Percentiles rank a stretch among this genome's conserved stretches.
These are phyloP conservation scores for Pogonomyrmex barbatus DNA, from an alignment of 1,140 invertebrate genomes.

Conservation along the genomic window DNA sequence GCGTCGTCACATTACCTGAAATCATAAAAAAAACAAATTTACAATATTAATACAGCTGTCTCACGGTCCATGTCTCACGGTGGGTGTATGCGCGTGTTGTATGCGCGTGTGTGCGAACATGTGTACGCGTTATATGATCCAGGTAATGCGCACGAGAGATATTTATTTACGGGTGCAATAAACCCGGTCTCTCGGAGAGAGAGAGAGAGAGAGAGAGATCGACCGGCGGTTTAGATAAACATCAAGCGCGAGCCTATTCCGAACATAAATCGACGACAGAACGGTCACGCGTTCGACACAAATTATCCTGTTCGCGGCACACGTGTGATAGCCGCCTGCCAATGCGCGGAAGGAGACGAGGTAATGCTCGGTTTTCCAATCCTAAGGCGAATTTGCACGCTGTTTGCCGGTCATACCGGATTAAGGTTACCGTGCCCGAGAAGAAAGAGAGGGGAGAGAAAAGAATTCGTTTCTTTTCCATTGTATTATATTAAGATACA, in stretches of 20 bases:
- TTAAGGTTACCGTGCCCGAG: conserved; percentile 11
- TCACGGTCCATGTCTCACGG: not conserved
- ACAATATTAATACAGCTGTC: conserved; percentile 54
- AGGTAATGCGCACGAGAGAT: conserved; percentile 33
- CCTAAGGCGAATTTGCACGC: conserved; percentile 42
- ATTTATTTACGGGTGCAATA: conserved; percentile 70
- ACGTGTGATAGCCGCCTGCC: conserved; percentile 66
- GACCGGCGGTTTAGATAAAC: conserved; percentile 72
- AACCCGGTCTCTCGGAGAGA: conserved; percentile 44
- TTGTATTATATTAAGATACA: no score
- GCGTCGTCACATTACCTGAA: conserved; percentile 70
- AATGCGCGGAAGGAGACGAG: conserved; percentile 53
- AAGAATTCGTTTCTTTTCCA: not conserved
- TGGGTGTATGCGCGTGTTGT: no score
- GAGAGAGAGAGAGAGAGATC: conserved; percentile 62
- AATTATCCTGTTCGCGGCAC: conserved; percentile 72
- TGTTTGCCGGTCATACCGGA: conserved; percentile 8
- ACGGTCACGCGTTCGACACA: conserved; percentile 77
- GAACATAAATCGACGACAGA: conserved; percentile 70
- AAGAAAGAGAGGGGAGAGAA: not conserved
- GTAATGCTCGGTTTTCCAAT: conserved; percentile 69
- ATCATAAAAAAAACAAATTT: conserved; percentile 66
- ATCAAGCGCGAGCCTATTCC: conserved; percentile 66
- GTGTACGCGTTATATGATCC: not conserved
- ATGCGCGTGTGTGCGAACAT: no score